Evolutionary conservation across 53 echinoderm and acorn worm species (phyloP), one percentile per base, ranked within the genome.

Genomic region (Arbacia lixula): DNA sequence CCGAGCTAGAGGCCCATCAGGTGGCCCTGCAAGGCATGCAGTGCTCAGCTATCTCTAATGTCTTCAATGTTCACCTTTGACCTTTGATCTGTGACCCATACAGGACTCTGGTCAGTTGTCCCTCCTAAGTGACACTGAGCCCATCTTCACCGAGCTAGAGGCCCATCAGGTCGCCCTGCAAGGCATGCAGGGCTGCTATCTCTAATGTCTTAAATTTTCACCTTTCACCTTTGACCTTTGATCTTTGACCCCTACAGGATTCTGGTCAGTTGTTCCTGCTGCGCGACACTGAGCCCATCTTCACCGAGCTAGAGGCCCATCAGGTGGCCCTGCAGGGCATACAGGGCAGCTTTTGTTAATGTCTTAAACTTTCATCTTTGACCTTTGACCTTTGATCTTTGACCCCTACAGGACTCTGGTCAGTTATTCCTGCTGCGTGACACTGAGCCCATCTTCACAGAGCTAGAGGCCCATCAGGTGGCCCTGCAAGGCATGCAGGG

Each of bases 11-110:
- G 42, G 91, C 97, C 6, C 97, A 97, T 60, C 97, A 97, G 83
- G 94, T 97, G 51, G 91, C 97, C 6, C 92, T 97, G 4, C 97
- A 97, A 71, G 88, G 91, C 21, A 97, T 97, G 97, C 97, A 97
- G 84, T 88, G 91, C 27, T 16, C 25, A 95, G 95, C 81, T n/a
- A n/a, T n/a, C n/a, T n/a, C n/a, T n/a, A n/a, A n/a, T n/a, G n/a
- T n/a, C n/a, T n/a, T n/a, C n/a, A n/a, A n/a, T n/a, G n/a, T n/a
- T n/a, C n/a, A n/a, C n/a, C n/a, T n/a, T n/a, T n/a, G n/a, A n/a
- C n/a, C n/a, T n/a, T n/a, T n/a, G n/a, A n/a, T n/a, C n/a, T n/a
- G n/a, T n/a, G n/a, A n/a, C n/a, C n/a, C n/a, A n/a, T 12, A 42
- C 78, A 97, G 97, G 97, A 97, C 66, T 63, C 88, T 66, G 97